These are phyloP conservation scores for Mylabris phalerata DNA, from an alignment of 1,140 invertebrate species.

Conservation along the genomic window DNA sequence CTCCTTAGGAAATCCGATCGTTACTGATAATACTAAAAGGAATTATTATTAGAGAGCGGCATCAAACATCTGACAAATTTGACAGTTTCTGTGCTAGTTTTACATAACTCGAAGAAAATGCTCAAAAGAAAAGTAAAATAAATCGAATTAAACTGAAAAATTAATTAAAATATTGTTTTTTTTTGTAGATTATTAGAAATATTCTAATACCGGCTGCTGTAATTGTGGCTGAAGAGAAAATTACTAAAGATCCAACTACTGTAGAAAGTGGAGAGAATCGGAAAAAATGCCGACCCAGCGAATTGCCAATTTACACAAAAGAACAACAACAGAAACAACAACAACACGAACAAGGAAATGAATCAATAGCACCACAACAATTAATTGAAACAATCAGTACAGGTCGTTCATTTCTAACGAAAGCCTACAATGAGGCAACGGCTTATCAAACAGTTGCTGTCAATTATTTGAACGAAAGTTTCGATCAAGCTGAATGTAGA, in stretches of 20 bases:
- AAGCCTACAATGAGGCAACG: slow-evolving; percentile 18
- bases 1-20: no score
- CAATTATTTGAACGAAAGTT: slow-evolving; percentile 27
- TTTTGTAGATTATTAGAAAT: slow-evolving; percentile 31
- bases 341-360: slow-evolving; percentile 4
- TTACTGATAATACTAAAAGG: no score
- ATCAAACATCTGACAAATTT: no score
- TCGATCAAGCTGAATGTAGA: slow-evolving; percentile 32
- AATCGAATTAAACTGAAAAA: no score
- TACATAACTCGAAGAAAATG: no score
- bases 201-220: slow-evolving; percentile 33
- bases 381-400: slow-evolving; percentile 31
- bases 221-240: slow-evolving; percentile 29
- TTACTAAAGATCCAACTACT: not conserved
- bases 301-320: slow-evolving; percentile 49
- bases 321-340: slow-evolving; percentile 9
- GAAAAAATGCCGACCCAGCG: slow-evolving; percentile 44
- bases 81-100: no score
- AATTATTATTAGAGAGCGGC: no score
- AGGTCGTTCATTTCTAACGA: slow-evolving; percentile 23
- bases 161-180: no score
- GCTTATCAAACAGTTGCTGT: slow-evolving; percentile 27
- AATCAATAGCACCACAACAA: slow-evolving; percentile 17
- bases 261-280: not conserved
- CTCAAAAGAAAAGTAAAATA: no score